Base-by-base conservation (phyloP, 2,797 vertebrate genomes). In the Lindbergichthys nudifrons region DNA sequence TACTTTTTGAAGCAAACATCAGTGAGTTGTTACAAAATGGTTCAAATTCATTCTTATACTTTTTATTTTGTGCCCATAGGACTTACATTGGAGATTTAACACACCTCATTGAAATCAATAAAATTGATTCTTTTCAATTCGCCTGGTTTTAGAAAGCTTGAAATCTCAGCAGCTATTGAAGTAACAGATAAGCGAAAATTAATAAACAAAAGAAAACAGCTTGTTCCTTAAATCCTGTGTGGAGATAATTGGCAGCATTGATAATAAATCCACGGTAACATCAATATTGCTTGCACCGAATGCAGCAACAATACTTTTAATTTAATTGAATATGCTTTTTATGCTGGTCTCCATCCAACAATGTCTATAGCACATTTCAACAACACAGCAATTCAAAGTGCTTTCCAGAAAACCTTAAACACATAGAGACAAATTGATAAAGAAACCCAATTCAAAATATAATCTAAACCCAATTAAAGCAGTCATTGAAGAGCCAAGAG, bases 201-300 rank as follows among this genome's bases (percentile, higher is more conserved):
- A 67, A 16, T 19, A 15, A 56, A 42, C 36, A 50, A 73, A 18
- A 39, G 42, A 43, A 26, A 42, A 26, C 46, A 53, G 43, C 54
- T 39, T 66, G 36, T 58, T 78, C 26, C 32, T 60, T 48, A 51
- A 64, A 52, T 19, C 45, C 16, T 59, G 45, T 15, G 48, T 21
- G 46, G 13, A 61, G 51, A 46, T 36, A 66, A 48, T 15, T 16
- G 3, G 6, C 11, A 10, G 16, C 50, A 5, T 47, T 48, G 36
- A 32, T 36, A 6, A 48, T 59, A 42, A 63, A 77, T 77, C 23
- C 42, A 3, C 9, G 5, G 45, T 21, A 65, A n/a, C 50, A 47
- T 30, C 42, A 58, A n/a, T 43, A 14, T 26, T 42, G 47, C 41
- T 67, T 41, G 4, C 13, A 65, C 19, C 59, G 57, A 32, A 43